Evolutionary conservation across 2,113 vertebrate genomes (phyloP).

Genomic region (Pterocles orientalis): DNA sequence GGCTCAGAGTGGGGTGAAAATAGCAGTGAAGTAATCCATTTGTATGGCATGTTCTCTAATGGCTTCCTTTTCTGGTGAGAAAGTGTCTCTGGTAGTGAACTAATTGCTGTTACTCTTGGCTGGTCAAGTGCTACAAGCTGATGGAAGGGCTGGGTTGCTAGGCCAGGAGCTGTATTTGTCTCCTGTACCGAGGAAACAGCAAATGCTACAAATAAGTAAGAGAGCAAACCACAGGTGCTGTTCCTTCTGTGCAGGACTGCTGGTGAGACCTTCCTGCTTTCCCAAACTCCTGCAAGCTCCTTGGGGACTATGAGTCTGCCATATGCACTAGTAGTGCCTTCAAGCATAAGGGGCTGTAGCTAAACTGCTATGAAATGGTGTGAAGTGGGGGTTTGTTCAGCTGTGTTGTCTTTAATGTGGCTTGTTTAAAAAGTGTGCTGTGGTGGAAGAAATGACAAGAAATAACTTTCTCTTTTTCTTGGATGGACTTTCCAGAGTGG

Average conservation of each 20-base stretch:
- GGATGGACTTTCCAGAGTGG: not conserved
- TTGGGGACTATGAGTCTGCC: fast-evolving
- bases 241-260: not conserved
- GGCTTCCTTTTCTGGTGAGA: fast-evolving
- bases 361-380: fast-evolving
- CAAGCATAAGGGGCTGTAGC: fast-evolving
- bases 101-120: not conserved
- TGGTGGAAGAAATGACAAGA: not conserved
- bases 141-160: too few species aligned
- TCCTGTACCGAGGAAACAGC: not conserved
- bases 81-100: too few species aligned
- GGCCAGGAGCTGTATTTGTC: fast-evolving
- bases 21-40: fast-evolving
- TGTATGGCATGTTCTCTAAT: fast-evolving
- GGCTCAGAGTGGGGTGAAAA: fast-evolving
- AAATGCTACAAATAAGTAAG: fast-evolving
- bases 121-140: fast-evolving
- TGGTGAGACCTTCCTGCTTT: not conserved
- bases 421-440: not conserved
- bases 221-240: not conserved
- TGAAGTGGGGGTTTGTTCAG: fast-evolving
- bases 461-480: fast-evolving
- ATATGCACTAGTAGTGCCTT: fast-evolving
- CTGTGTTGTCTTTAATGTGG: not conserved
- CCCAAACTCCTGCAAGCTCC: fast-evolving